These are phyloP conservation scores for Podiceps cristatus DNA, from an alignment of 2,113 vertebrate species.

Conservation along the genomic window DNA sequence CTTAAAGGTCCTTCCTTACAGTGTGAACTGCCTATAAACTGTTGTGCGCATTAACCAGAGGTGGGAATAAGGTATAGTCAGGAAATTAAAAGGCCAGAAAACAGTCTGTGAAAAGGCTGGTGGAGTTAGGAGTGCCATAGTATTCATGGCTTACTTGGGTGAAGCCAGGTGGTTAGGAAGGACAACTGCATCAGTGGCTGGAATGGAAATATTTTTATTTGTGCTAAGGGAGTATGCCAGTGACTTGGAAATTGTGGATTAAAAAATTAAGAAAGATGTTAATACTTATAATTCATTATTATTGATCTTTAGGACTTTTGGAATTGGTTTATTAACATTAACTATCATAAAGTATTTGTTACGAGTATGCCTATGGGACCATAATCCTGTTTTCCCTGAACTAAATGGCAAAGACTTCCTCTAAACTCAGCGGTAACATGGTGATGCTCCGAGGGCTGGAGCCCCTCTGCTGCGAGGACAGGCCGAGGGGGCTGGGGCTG, in stretches of 20 bases:
- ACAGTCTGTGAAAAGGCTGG: not conserved
- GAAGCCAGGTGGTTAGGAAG: not conserved
- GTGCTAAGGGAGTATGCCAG: not conserved
- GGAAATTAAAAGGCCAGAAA: not conserved
- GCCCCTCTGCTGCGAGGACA: too few species aligned
- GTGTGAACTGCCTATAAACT: not conserved
- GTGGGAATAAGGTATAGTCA: accelerated
- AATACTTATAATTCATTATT: not conserved
- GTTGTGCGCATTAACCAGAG: not conserved
- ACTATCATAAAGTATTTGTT: not conserved
- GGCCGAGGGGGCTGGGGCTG: too few species aligned
- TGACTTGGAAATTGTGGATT: not conserved
- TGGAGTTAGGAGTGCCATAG: not conserved
- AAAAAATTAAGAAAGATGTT: not conserved
- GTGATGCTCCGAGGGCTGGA: too few species aligned
- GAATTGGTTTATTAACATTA: not conserved
- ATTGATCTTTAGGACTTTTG: not conserved
- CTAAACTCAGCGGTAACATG: not conserved
- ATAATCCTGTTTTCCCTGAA: not conserved
- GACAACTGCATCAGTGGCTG: not conserved
- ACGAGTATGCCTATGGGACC: not conserved
- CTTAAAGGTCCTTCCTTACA: not conserved
- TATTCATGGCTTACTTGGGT: not conserved
- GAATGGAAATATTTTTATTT: not conserved
- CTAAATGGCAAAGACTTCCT: not conserved